Evolutionary conservation across 2,888 invertebrate genomes (phyloP).

Genomic region (Drosophila nr. perissopoda): DNA sequence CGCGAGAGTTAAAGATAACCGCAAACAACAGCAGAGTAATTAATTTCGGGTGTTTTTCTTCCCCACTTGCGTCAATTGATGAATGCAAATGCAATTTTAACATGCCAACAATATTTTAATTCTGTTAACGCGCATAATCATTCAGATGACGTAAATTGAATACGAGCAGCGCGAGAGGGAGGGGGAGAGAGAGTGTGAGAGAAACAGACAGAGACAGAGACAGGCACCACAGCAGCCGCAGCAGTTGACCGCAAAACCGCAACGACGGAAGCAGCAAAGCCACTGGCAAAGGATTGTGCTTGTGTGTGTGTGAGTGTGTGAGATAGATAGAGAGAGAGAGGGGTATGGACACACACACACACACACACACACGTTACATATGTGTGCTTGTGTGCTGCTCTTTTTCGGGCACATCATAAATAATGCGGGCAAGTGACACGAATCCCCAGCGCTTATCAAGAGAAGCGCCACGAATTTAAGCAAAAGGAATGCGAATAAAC

Average conservation of each 20-base stretch:
- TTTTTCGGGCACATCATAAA: conserved; percentile 63
- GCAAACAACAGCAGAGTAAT: conserved; percentile 57
- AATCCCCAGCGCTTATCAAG: conserved; percentile 55
- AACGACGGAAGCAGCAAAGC: conserved; percentile 25
- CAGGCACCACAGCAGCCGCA: conserved; percentile 52
- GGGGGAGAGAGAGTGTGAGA: neutral
- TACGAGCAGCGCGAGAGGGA: neutral
- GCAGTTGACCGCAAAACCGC: conserved; percentile 62
- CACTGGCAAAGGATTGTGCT: conserved; percentile 67
- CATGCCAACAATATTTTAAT: conserved; percentile 50
- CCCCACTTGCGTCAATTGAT: conserved; percentile 32
- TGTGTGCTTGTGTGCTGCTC: conserved; percentile 19
- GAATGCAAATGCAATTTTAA: conserved; percentile 74
- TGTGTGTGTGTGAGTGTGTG: conserved; percentile 20
- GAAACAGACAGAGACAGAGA: conserved; percentile 26
- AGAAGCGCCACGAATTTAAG: conserved; percentile 41
- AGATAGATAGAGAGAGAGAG: neutral
- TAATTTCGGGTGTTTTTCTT: conserved; percentile 56
- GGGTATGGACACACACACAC: neutral
- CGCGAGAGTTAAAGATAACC: conserved; percentile 10
- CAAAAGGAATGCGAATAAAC: conserved; percentile 42
- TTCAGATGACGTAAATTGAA: conserved; percentile 42
- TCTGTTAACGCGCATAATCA: conserved; percentile 58
- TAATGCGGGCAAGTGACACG: conserved; percentile 59
- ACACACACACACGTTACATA: neutral